phyloP scores from a whole-genome alignment of 2,888 invertebrate species.

The Horisme vitalbata region DNA sequence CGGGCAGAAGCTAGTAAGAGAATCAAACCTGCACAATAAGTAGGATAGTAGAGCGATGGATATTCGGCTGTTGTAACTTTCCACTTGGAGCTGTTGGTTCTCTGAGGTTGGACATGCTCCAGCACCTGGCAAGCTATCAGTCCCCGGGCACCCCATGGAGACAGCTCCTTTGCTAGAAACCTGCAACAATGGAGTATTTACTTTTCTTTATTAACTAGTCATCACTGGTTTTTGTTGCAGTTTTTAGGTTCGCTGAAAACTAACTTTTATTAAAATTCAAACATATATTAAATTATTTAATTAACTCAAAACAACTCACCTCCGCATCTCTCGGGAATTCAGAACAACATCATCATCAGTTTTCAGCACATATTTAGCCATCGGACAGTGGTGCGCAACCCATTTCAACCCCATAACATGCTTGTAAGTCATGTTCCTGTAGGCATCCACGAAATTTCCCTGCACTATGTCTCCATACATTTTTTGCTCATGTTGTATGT shows the following conservation, averaged over 20 bases:
- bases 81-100: conserved; percentile 89
- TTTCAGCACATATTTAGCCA: conserved; percentile 87
- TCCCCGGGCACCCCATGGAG: conserved; percentile 83
- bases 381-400: conserved; percentile 86
- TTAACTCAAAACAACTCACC: conserved; percentile 36
- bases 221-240: no score
- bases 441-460: conserved; percentile 89
- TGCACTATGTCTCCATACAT: conserved; percentile 87
- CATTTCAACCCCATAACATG: conserved; percentile 92
- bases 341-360: conserved; percentile 91
- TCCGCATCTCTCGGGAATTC: conserved; percentile 84
- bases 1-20: no score
- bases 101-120: conserved; percentile 74
- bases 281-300: no score
- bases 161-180: conserved; percentile 81
- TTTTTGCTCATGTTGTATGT: conserved; percentile 79
- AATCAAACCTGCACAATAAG: conserved; percentile 86
- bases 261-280: no score
- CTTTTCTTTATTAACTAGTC: no score
- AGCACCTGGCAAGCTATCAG: conserved; percentile 86
- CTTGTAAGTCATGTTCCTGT: conserved; percentile 92
- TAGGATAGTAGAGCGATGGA: conserved; percentile 84
- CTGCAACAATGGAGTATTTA: not conserved
- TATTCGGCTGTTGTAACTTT: conserved; percentile 87
- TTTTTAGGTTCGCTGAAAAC: no score